Percentiles rank a stretch among this genome's conserved stretches.
Conservation (phyloP, 2,888 invertebrate genomes). For the Tipula helvola region DNA sequence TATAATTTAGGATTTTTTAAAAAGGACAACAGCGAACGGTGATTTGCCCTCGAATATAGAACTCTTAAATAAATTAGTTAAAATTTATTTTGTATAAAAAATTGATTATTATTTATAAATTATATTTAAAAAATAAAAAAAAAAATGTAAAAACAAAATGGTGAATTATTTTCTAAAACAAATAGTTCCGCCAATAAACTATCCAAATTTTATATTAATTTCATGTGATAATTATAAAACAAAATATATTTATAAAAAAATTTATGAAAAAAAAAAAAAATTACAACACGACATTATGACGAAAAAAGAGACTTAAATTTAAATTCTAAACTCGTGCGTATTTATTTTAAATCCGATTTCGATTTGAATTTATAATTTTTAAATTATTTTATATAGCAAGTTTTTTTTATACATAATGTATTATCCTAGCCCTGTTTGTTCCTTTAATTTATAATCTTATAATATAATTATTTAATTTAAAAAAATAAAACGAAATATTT, state of each 20-base stretch:
- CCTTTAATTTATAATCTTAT: not conserved
- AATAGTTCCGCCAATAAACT: not conserved
- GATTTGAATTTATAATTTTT: not conserved
- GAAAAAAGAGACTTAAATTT: not conserved
- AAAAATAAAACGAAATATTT: not conserved
- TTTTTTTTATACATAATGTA: not conserved
- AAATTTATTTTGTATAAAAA: not conserved
- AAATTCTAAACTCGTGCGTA: not conserved
- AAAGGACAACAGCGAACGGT: not conserved
- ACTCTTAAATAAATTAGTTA: not conserved
- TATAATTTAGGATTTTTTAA: conserved; percentile 52
- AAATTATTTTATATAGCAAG: not conserved
- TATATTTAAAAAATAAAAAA: not conserved
- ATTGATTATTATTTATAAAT: not conserved
- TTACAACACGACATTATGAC: not conserved
- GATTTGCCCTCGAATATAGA: not conserved
- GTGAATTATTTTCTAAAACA: not conserved
- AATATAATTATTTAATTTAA: not conserved
- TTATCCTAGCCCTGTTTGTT: not conserved
- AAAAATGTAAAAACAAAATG: not conserved
- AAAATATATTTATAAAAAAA: too few relatives aligned
- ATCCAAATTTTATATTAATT: not conserved
- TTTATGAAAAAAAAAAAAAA: too few relatives aligned
- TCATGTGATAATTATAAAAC: not conserved
- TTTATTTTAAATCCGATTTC: not conserved